These are phyloP conservation scores for Drosophila nr. perissopoda DNA, from an alignment of 2,888 invertebrate species.

Conservation along the genomic window DNA sequence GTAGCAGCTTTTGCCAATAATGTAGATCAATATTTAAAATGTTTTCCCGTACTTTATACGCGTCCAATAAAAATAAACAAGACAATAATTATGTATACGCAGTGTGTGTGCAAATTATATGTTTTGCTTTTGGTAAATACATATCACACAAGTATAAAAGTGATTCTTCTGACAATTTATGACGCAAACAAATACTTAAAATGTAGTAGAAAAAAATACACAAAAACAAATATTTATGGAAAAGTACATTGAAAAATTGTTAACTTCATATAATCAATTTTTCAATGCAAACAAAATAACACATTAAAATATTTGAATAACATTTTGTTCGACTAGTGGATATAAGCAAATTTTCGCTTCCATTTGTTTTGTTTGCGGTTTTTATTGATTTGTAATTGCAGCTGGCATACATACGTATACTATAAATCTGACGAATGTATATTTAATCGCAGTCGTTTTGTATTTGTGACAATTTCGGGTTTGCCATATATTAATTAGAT, in stretches of 20 bases:
- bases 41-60: not conserved
- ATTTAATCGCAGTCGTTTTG: slow-evolving; percentile 36
- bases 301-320: slow-evolving; percentile 9
- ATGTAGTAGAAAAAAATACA: not conserved
- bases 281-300: not conserved
- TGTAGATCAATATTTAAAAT: not conserved
- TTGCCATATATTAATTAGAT: slow-evolving; percentile 48
- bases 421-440: slow-evolving; percentile 5
- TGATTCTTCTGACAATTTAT: not conserved
- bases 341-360: slow-evolving; percentile 7
- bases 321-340: not conserved
- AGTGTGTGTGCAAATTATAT: slow-evolving; percentile 2
- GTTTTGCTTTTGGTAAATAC: not conserved
- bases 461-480: slow-evolving; percentile 31
- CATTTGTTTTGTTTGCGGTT: slow-evolving; percentile 15
- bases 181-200: not conserved
- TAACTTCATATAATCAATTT: not conserved
- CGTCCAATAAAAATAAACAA: slow-evolving; percentile 17
- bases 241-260: not conserved
- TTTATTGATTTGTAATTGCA: slow-evolving; percentile 35
- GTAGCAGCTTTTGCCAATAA: not conserved
- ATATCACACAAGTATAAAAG: not conserved
- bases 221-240: not conserved
- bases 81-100: slow-evolving; percentile 13
- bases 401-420: slow-evolving; percentile 9